Conservation (phyloP, 1,140 invertebrate species). For the Potamilus streckersoni region DNA sequence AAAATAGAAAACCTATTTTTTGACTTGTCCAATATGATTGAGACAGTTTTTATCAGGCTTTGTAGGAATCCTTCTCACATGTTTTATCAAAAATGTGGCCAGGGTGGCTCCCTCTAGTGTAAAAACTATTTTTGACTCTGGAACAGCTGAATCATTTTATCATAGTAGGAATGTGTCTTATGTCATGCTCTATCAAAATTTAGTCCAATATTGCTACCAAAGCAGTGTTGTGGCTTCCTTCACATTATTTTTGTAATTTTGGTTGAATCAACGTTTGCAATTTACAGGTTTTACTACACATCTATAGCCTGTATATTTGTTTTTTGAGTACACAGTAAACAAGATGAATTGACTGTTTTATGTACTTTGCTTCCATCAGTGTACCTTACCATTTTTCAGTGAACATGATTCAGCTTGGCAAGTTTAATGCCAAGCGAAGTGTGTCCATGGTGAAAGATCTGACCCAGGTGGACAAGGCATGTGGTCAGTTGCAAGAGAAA, state of each 20-base stretch:
- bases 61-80: too few relatives aligned
- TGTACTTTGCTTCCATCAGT: neutral
- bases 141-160: too few relatives aligned
- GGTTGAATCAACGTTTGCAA: neutral
- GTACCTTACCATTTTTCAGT: slow-evolving; percentile 70
- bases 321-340: neutral
- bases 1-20: too few relatives aligned
- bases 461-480: slow-evolving; percentile 86
- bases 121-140: too few relatives aligned
- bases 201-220: neutral
- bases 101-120: too few relatives aligned
- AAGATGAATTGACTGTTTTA: neutral
- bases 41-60: too few relatives aligned
- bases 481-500: slow-evolving; percentile 79
- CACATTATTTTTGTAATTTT: neutral
- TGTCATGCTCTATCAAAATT: too few relatives aligned
- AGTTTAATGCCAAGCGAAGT: slow-evolving; percentile 64
- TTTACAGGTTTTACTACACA: neutral
- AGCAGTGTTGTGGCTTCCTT: neutral
- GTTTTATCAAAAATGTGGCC: too few relatives aligned
- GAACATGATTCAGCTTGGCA: slow-evolving; percentile 71
- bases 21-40: too few relatives aligned
- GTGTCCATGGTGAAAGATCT: slow-evolving; percentile 88
- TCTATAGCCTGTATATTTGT: neutral
- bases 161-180: too few relatives aligned